Base-by-base conservation (phyloP, 92 coral and sea anemone species). In the Nematostella vectensis region DNA sequence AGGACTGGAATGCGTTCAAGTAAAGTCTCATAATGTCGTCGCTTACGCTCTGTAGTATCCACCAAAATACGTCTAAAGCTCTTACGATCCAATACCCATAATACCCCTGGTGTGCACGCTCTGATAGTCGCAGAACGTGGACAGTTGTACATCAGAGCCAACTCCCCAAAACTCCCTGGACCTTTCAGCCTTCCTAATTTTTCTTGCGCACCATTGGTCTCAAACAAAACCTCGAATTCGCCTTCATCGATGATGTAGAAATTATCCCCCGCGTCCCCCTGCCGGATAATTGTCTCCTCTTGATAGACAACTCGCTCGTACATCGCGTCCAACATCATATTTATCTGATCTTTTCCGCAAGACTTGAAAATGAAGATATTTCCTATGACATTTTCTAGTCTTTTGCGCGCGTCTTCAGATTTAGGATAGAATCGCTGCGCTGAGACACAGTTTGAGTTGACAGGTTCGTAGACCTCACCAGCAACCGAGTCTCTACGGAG, bases 211-310 rank as follows among this genome's bases (percentile, higher is more conserved):
- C 64, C 76, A 26, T 54, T 43, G 31, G 48, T 39, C 36, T 54
- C 76, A 19, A 68, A 69, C 21, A 55, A 21, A 48, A 76, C 70
- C 10, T 69, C 76, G 27, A 76, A 76, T 24, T 31, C 55, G 18
- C 82, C 82, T 55, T 69, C 51, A 31, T 76, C 71, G 23, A 76
- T 63, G 28, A 76, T 71, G 27, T 54, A 76, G 31, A 76, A 76
- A n/a, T 76, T 76, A 16, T 76, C 71, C 8, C 82, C 76, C 25
- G 45, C 64, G n/a, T 76, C 77, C 1, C 67, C 82, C 31, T 76
- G 76, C 25, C 63, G 47, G 17, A 69, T 62, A 26, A 76, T 42
- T 12, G 51, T 55, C 25, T 76, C 71, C 22, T 61, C 71, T 3
- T 61, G 54, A 17, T 28, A 50, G 12, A 76, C 82, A 12, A 22